Percentiles rank a stretch among this genome's conserved stretches.
These are phyloP conservation scores for Ailurus styani DNA, from an alignment of 2,113 vertebrate genomes.

Conservation along the genomic window DNA sequence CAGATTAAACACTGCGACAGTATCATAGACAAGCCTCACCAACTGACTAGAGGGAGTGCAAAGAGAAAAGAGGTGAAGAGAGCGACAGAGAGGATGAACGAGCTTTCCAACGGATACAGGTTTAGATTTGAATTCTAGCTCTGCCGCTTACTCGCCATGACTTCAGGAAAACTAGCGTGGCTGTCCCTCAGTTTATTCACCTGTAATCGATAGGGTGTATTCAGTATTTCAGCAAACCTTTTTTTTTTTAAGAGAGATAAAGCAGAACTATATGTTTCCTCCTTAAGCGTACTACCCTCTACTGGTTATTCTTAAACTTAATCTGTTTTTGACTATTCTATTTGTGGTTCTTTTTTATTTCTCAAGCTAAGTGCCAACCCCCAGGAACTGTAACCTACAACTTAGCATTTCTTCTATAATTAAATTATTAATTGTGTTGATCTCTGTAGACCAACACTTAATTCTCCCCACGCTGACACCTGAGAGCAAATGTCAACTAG, in stretches of 20 bases:
- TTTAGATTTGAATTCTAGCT: not conserved
- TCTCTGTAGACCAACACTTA: not conserved
- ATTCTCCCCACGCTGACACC: not conserved
- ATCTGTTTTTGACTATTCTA: not conserved
- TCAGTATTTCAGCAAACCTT: not conserved
- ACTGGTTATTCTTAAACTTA: constrained; percentile 1
- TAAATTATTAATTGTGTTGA: constrained; percentile 23
- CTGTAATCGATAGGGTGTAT: not conserved
- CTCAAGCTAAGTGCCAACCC: constrained; percentile 34
- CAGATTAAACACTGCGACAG: not conserved
- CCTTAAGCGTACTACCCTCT: not conserved
- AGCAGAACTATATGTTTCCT: not conserved
- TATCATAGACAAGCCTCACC: not conserved
- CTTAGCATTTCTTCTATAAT: constrained; percentile 42
- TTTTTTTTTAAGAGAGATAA: not conserved
- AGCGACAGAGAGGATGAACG: not conserved
- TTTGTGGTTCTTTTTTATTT: constrained; percentile 29
- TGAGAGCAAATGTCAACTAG: constrained; percentile 27
- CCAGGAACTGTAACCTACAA: not conserved
- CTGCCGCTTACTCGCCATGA: not conserved
- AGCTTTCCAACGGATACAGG: not conserved
- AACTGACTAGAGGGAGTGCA: not conserved
- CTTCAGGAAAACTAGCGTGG: not conserved
- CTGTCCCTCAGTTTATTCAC: not conserved
- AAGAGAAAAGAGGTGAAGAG: not conserved